Evolutionary conservation across 2,888 invertebrate species (phyloP), one percentile per base, ranked within the genome.

Genomic region (Synanthedon tipuliformis): DNA sequence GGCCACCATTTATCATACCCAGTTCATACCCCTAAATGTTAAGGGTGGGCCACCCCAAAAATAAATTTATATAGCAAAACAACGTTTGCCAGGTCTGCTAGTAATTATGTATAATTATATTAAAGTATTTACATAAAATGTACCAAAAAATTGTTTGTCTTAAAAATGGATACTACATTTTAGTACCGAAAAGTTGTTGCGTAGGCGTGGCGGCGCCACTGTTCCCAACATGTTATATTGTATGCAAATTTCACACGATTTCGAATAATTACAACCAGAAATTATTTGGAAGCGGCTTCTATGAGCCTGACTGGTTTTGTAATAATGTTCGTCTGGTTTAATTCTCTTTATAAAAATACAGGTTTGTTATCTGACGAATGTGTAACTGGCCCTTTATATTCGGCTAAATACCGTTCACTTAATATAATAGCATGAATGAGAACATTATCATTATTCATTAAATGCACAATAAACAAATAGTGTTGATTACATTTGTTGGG

Each of bases 221-320:
- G 62, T 59, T 67, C 68, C 62, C 59, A 66, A 49, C 13, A 16
- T 65, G 71, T 75, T 73, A 81, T 83, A 86, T 86, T 86, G 86
- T 86, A 86, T 86, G 86, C 77, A 75, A 80, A 81, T 80, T 69
- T 65, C 57, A 61, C 59, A 69, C 69, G 58, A 73, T 70, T 73
- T 79, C 57, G 75, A 82, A 84, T 78, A 78, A 84, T 80, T 77
- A 80, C 73, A 69, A 70, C 67, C 69, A 75, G 23, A 81, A 72
- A 78, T 75, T 71, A 75, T 70, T 72, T 76, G 68, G 69, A 68
- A 71, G 73, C 71, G 61, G 72, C 67, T 71, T 65, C 66, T 73
- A 75, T 71, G 65, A 68, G 65, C 56, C 72, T 66, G 67, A 77
- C 78, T 66, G 69, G 79, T 74, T 73, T 59, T 18, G 12, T 49